Percentiles rank a stretch among this genome's conserved stretches.
Evolutionary conservation across 2,888 invertebrate species (phyloP).

Genomic region (Eupithecia dodoneata): DNA sequence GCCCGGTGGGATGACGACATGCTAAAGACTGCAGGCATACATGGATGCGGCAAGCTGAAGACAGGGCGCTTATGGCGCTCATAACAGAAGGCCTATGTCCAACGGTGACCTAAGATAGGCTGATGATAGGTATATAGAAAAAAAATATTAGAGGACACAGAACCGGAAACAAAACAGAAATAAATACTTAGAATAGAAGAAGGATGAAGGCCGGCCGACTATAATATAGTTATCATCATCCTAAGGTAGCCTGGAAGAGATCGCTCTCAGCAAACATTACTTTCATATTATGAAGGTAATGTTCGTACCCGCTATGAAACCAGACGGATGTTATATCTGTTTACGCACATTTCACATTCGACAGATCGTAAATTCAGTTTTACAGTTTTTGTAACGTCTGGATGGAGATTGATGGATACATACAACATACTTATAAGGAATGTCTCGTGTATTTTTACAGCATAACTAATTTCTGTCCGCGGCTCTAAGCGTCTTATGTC

Average conservation of each 20-base stretch:
- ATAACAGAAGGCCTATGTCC: not conserved
- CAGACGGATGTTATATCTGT: not conserved
- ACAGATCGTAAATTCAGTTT: not conserved
- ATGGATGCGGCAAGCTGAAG: not conserved
- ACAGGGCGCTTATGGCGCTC: not conserved
- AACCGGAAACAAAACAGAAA: no score
- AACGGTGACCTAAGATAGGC: not conserved
- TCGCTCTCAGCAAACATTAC: no score
- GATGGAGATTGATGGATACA: not conserved
- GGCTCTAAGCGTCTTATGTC: no score
- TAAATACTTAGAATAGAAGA: no score
- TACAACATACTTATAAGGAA: not conserved
- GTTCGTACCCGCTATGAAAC: not conserved
- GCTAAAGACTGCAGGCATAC: no score
- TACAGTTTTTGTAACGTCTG: conserved; percentile 1
- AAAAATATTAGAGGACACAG: no score
- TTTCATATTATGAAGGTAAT: not conserved
- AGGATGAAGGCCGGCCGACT: no score
- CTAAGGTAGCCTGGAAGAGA: no score
- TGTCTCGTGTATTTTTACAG: not conserved
- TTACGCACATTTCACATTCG: not conserved
- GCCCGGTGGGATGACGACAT: no score
- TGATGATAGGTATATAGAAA: not conserved
- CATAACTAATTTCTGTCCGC: not conserved
- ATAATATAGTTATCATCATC: no score